Base-by-base conservation (phyloP, 1,140 invertebrate species). In the Samia ricini region DNA sequence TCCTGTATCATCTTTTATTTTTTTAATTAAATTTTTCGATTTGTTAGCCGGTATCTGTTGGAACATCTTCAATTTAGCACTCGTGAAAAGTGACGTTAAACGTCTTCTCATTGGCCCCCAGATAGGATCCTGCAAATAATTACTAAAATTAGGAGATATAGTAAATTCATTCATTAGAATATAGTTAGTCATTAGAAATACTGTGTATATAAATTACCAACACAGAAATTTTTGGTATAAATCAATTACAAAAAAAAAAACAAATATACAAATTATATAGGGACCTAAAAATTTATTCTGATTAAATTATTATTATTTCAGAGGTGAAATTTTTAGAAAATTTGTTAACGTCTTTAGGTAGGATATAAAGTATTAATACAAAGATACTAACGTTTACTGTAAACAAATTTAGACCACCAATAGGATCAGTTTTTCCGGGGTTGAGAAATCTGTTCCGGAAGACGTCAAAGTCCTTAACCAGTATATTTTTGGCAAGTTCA, bases 381-480 rank as follows among this genome's bases (percentile, higher is more conserved):
- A 42, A 42, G 33, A 56, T 33, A 69, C 57, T 67, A 65, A 75
- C 75, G 21, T 75, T 71, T 1, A 64, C 49, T 0, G 66, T 64
- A 26, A 77, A 77, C 0, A 75, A 8, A 33, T 74, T 81, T 36
- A 81, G 68, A 4, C 72, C 64, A 15, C 76, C 67, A 21, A 88
- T 67, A 8, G 79, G 77, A 63, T 90, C 86, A 3, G 72, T 72
- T 23, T 80, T 71, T 49, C 83, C 80, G 7, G 85, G 77, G 6
- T 69, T 71, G 2, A 76, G 42, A 29, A 77, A 74, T 49, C 85
- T 73, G 61, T 91, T 81, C 4, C 68, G 63, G 60, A 92, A 92
- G 55, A 79, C 64, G 18, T 83, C 70, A 52, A 88, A 88, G 64
- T 92, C 90, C 62, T 82, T 84, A 5, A 92, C 71, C 0, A 91